Conservation (phyloP, 2,888 invertebrate genomes). For the Drosophila nr. perissopoda region DNA sequence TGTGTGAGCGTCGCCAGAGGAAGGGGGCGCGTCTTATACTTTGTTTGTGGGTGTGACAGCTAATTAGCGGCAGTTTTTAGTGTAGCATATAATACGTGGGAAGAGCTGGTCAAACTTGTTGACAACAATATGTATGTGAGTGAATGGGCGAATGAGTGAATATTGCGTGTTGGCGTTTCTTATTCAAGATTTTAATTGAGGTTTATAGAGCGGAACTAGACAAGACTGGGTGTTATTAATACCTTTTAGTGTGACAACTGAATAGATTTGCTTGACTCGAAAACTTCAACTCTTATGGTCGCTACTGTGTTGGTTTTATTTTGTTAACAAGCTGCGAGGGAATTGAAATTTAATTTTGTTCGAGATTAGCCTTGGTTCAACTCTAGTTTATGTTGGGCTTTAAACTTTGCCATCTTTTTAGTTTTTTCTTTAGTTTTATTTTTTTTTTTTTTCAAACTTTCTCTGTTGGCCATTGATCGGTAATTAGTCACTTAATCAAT, state of each 20-base stretch:
- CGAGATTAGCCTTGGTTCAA: background rate
- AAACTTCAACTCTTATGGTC: background rate
- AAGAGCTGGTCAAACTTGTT: background rate
- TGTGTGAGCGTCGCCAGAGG: conserved; percentile 2
- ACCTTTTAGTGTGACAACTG: background rate
- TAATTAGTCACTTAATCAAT: conserved; percentile 31
- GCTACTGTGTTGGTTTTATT: background rate
- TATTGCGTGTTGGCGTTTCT: conserved; percentile 46
- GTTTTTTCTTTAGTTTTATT: background rate
- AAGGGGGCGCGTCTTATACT: background rate
- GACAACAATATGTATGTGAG: background rate
- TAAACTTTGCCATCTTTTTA: background rate
- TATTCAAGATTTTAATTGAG: conserved; percentile 4
- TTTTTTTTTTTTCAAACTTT: background rate
- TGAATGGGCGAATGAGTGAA: background rate
- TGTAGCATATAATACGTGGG: conserved; percentile 56
- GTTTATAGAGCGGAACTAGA: background rate
- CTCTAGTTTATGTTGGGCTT: background rate
- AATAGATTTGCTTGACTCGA: background rate
- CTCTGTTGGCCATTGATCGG: conserved; percentile 7
- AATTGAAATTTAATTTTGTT: background rate
- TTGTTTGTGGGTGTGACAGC: conserved; percentile 52
- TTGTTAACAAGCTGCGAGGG: background rate
- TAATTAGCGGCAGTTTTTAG: conserved; percentile 62
- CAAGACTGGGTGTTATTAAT: background rate